Conservation (phyloP, 2,113 vertebrate species). For the Geothlypis trichas region DNA sequence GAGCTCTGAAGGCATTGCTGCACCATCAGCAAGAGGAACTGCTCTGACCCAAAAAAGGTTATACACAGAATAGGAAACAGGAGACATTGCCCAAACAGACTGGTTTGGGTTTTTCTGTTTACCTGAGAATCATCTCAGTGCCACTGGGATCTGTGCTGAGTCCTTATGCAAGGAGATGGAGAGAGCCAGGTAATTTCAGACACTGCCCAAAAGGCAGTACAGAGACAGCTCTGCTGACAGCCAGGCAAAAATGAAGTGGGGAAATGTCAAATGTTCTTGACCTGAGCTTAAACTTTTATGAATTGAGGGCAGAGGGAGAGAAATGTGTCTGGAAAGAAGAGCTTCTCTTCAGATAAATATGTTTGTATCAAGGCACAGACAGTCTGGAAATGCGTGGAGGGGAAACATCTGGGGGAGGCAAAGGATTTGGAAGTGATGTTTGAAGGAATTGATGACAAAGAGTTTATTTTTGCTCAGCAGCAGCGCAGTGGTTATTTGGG, state of each 20-base stretch:
- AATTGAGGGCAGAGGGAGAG: neutral
- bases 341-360: constrained; percentile 6
- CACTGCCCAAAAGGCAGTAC: neutral
- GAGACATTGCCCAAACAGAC: neutral
- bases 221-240: constrained; percentile 6
- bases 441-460: neutral
- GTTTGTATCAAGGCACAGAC: neutral
- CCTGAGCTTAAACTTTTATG: constrained; percentile 37
- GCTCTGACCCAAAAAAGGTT: neutral
- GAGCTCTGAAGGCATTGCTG: neutral
- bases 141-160: neutral
- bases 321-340: neutral
- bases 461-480: neutral
- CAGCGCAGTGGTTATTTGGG: neutral
- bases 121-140: neutral
- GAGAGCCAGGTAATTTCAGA: neutral
- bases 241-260: constrained; percentile 24
- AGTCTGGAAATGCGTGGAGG: neutral
- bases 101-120: neutral
- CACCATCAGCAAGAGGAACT: neutral
- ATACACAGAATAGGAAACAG: neutral
- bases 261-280: constrained; percentile 25
- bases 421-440: neutral
- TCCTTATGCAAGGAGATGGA: neutral
- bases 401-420: neutral